Percentiles rank a stretch among this genome's conserved stretches.
Conservation (phyloP, 2,888 invertebrate species). For the Melitaea athalia region DNA sequence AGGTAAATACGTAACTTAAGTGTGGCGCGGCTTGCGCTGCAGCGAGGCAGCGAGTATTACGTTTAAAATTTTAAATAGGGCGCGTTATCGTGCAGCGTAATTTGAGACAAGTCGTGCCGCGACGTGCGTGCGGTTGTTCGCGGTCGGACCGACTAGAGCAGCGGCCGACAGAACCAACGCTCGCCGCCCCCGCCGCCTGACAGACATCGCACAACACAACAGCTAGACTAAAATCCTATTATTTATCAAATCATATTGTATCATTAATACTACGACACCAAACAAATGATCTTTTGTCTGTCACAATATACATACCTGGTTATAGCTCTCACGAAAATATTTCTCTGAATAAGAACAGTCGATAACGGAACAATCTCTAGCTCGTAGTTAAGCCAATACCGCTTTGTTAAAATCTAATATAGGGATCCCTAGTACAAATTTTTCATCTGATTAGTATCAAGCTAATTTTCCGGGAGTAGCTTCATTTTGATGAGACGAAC, state of each 20-base stretch:
- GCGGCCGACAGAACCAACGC: slow-evolving; percentile 34
- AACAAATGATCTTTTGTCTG: slow-evolving; percentile 57
- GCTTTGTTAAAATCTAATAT: background rate
- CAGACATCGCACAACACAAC: slow-evolving; percentile 46
- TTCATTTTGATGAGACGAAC: no score
- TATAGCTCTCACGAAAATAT: slow-evolving; percentile 65
- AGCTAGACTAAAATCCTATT: slow-evolving; percentile 62
- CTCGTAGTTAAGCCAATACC: background rate
- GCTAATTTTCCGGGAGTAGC: no score
- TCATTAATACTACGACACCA: slow-evolving; percentile 54
- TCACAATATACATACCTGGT: slow-evolving; percentile 50
- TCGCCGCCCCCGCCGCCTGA: slow-evolving; percentile 56
- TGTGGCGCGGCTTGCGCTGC: slow-evolving; percentile 56
- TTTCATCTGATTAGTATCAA: no score
- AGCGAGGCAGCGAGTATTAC: slow-evolving; percentile 54
- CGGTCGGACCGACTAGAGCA: slow-evolving; percentile 64
- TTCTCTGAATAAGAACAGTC: slow-evolving; percentile 53
- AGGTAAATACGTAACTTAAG: slow-evolving; percentile 39
- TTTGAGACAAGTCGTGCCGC: slow-evolving; percentile 49
- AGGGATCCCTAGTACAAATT: no score
- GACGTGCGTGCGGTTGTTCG: slow-evolving; percentile 70
- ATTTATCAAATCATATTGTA: slow-evolving; percentile 69
- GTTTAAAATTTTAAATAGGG: slow-evolving; percentile 71
- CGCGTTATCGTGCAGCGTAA: slow-evolving; percentile 65
- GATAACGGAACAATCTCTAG: slow-evolving; percentile 40